Evolutionary conservation across 2,113 vertebrate species (phyloP), one percentile per base, ranked within the genome.

Genomic region (Syngnathus floridae): DNA sequence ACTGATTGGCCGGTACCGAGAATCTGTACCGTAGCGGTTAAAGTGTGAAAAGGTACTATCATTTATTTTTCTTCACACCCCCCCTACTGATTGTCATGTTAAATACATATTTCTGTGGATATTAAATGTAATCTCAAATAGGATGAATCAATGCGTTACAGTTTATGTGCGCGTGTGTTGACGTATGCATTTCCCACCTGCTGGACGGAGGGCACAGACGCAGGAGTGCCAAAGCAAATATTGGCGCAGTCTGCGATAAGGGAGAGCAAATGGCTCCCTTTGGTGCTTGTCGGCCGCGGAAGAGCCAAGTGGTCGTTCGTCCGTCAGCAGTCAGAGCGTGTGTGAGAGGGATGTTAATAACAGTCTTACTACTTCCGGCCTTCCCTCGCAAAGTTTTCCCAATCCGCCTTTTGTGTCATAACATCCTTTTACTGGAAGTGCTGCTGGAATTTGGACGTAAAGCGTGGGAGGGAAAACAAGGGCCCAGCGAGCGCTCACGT

Each of bases 351-450:
- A 62, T 54, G 0, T 72, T 62, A 65, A 62, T 9, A 4, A 49
- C 49, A 46, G 61, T 60, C 62, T 68, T 37, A 58, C 61, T 57
- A 21, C 64, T 35, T 49, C 59, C 17, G 2, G 13, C 41, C 26
- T 17, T 8, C 70, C 54, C 68, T n/a, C 41, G 0, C 54, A 11
- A 66, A 70, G 65, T 63, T 79, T 73, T 71, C 73, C 66, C 75
- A 79, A 22, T 76, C 74, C 78, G 72, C 80, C 71, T 4, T 11
- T 35, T 48, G 70, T 84, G 81, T 84, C 83, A 78, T 74, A 76
- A 84, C 79, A 82, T 77, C 70, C 54, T 68, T 81, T 45, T 86
- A 87, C 83, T 78, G 81, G 85, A 87, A 89, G 73, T 35, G 22
- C 69, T 43, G 21, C 70, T 77, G 78, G 77, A 74, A 69, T 70